phyloP scores from a whole-genome alignment of 2,888 invertebrate genomes.

The Volucella inanis region DNA sequence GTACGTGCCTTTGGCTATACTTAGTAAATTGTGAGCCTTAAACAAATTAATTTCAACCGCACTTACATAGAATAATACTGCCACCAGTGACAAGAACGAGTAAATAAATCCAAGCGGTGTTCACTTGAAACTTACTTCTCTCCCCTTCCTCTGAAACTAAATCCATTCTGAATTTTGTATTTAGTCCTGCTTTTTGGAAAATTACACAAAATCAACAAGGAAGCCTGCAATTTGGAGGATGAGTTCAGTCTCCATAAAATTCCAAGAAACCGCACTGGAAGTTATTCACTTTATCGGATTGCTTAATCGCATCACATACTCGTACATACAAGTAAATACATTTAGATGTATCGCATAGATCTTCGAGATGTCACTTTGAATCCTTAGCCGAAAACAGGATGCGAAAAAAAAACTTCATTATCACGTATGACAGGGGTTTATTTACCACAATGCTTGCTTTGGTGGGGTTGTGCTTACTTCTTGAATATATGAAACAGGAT shows the following conservation, averaged over 20 bases:
- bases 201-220: constrained; percentile 42
- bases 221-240: background rate
- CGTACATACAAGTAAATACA: background rate
- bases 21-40: constrained; percentile 39
- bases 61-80: background rate
- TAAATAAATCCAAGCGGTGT: constrained; percentile 17
- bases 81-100: constrained; percentile 4
- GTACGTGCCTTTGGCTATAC: background rate
- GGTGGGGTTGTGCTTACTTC: constrained; percentile 27
- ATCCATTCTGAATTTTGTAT: constrained; percentile 16
- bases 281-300: constrained; percentile 21
- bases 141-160: background rate
- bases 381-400: background rate
- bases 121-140: constrained; percentile 32
- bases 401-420: background rate
- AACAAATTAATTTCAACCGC: constrained; percentile 47
- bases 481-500: background rate
- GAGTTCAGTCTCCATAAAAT: constrained; percentile 10
- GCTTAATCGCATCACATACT: constrained; percentile 46
- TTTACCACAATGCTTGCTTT: constrained; percentile 12
- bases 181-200: constrained; percentile 1
- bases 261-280: background rate
- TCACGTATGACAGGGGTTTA: constrained; percentile 11
- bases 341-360: background rate
- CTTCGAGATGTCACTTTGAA: background rate